Evolutionary conservation across 2,797 vertebrate species (phyloP).

Genomic region (Enteromius viviparus): DNA sequence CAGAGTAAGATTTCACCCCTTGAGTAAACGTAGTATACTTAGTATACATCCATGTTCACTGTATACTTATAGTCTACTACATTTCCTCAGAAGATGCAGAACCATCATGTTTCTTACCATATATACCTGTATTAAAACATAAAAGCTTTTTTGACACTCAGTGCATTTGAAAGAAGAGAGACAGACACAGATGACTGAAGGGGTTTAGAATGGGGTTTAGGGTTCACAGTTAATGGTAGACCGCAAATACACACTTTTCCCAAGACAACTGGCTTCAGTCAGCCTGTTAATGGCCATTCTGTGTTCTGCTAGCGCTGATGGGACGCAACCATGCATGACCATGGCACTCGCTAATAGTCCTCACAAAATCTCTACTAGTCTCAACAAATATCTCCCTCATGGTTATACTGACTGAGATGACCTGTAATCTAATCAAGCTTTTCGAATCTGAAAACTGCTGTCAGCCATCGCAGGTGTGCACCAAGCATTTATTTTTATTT

Average conservation of each 20-base stretch:
- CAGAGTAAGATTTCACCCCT: conserved; percentile 57
- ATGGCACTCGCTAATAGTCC: neutral
- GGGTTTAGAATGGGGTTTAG: conserved; percentile 49
- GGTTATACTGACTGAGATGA: conserved; percentile 5
- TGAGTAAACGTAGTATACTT: conserved; percentile 84
- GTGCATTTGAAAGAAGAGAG: conserved; percentile 22
- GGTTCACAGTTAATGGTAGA: conserved; percentile 43
- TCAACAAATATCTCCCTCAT: conserved; percentile 10
- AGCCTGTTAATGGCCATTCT: conserved; percentile 51
- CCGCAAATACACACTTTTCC: conserved; percentile 36
- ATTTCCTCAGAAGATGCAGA: conserved; percentile 74
- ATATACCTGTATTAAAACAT: neutral
- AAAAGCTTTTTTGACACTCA: neutral
- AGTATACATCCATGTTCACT: conserved; percentile 77
- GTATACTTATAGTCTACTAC: conserved; percentile 84
- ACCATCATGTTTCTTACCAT: conserved; percentile 3
- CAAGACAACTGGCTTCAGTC: conserved; percentile 31
- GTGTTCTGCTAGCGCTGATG: conserved; percentile 21
- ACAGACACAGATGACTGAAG: conserved; percentile 25
- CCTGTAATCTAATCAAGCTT: conserved; percentile 13
- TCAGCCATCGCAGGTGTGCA: conserved; percentile 7
- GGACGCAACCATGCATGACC: conserved; percentile 23
- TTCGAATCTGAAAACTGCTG: neutral
- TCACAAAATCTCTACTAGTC: conserved; percentile 12
- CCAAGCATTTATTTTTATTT: neutral